Evolutionary conservation across 2,113 vertebrate species (phyloP).

Genomic region (Mesoclemmys tuberculata): DNA sequence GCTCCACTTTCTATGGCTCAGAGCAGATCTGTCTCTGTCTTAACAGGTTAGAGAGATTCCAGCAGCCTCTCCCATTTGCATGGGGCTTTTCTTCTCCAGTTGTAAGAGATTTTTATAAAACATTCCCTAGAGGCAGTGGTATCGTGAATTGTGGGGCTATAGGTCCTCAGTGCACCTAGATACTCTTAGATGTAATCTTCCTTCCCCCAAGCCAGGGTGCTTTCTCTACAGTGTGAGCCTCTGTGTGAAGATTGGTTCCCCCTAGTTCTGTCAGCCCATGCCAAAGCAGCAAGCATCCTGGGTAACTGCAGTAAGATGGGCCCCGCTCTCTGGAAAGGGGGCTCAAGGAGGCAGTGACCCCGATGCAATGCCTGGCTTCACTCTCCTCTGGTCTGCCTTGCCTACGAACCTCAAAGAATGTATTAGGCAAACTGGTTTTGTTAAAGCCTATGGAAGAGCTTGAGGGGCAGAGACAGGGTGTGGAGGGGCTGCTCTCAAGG

Average conservation of each 20-base stretch:
- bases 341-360: fast-evolving
- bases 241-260: background rate
- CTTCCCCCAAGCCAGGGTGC: background rate
- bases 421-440: background rate
- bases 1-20: background rate
- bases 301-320: background rate
- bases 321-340: background rate
- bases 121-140: background rate
- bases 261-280: fast-evolving
- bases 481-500: background rate
- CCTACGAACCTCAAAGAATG: fast-evolving
- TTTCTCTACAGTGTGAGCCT: fast-evolving
- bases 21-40: constrained; percentile 18
- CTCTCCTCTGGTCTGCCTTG: background rate
- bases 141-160: background rate
- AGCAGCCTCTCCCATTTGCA: background rate
- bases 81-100: background rate
- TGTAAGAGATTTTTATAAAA: background rate
- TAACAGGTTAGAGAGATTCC: background rate
- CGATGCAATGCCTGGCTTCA: background rate
- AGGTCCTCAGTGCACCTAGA: background rate
- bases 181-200: background rate
- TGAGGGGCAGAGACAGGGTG: background rate
- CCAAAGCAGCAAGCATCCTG: background rate
- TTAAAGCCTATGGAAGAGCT: background rate